These are phyloP conservation scores for Solenopsis fugax DNA, from an alignment of 1,140 invertebrate species.

Conservation along the genomic window DNA sequence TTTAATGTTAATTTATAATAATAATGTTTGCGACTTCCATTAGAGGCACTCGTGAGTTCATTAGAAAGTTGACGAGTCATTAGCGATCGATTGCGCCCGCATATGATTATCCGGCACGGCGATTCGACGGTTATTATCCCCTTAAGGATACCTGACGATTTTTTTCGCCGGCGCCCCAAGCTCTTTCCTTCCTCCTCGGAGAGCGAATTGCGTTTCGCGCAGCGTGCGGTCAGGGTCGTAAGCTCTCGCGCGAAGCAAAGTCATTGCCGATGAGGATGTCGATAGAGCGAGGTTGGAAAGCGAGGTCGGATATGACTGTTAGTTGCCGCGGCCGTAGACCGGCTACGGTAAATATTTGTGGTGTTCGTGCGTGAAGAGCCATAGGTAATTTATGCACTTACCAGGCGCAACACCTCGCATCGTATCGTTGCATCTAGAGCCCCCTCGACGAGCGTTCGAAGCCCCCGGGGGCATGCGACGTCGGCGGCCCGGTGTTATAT, in stretches of 20 bases:
- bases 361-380: constrained; percentile 52
- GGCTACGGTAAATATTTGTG: constrained; percentile 65
- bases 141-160: background rate
- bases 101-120: constrained; percentile 8
- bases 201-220: background rate
- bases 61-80: constrained; percentile 36
- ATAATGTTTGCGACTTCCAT: constrained; percentile 17
- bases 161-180: background rate
- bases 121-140: constrained; percentile 10
- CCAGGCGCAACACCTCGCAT: constrained; percentile 50
- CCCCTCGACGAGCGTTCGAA: constrained; percentile 28
- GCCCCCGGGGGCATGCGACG: constrained; percentile 52
- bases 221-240: constrained; percentile 38
- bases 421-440: constrained; percentile 56
- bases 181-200: background rate
- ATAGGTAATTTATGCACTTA: constrained; percentile 63
- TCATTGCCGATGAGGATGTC: constrained; percentile 53
- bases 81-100: constrained; percentile 30
- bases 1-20: constrained; percentile 35
- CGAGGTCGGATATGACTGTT: constrained; percentile 11
- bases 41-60: background rate
- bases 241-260: constrained; percentile 48
- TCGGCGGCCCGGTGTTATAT: constrained; percentile 51
- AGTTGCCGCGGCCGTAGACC: constrained; percentile 21
- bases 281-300: constrained; percentile 36